These are phyloP conservation scores for Leiothrix lutea DNA, from an alignment of 2,113 vertebrate species.

Conservation along the genomic window DNA sequence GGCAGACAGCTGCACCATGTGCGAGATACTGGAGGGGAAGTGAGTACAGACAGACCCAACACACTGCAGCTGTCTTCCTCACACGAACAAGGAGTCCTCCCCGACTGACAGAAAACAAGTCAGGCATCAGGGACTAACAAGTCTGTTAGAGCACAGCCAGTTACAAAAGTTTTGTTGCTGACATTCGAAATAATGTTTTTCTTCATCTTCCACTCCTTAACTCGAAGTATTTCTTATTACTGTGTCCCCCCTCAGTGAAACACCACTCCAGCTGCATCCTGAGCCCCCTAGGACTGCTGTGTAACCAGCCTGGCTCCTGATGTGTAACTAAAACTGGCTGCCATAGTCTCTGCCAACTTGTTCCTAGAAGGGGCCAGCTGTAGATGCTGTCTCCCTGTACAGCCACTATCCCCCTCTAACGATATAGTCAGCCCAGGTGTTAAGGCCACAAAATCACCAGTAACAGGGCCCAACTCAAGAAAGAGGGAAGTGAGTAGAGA, in stretches of 20 bases:
- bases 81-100: not conserved
- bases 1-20: fast-evolving
- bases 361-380: not conserved
- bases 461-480: not conserved
- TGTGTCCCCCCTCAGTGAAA: not conserved
- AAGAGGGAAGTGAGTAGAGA: not conserved
- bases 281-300: not conserved
- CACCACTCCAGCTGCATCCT: fast-evolving
- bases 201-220: not conserved
- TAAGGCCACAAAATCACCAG: not conserved
- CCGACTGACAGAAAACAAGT: fast-evolving
- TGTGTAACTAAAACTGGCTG: not conserved
- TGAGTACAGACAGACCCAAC: fast-evolving
- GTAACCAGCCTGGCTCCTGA: not conserved
- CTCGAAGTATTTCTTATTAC: not conserved
- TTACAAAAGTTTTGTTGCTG: fast-evolving
- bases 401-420: not conserved
- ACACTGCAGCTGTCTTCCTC: fast-evolving
- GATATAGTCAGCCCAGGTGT: not conserved
- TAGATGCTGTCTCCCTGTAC: not conserved
- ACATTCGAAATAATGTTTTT: not conserved
- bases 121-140: too few species aligned
- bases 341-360: not conserved
- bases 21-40: fast-evolving
- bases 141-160: not conserved